Conservation (phyloP, 30 jellyfish, hydroid and myxozoan genomes). For the Aurelia sp. region DNA sequence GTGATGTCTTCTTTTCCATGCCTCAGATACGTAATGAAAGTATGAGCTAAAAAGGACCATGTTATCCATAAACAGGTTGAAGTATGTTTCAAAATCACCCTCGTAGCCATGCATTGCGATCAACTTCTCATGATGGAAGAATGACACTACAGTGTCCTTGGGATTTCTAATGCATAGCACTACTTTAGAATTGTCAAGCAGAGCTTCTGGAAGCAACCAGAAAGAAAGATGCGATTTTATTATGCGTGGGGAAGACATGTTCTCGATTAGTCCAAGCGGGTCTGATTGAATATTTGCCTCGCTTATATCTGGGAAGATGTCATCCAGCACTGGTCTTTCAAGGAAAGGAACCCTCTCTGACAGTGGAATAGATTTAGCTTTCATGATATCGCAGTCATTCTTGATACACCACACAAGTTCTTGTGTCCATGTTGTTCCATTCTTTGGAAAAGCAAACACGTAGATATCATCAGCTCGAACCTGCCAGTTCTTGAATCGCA, state of each 20-base stretch:
- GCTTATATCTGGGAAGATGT: neutral
- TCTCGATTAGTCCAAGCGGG: neutral
- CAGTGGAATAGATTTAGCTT: neutral
- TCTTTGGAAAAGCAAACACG: conserved; percentile 30
- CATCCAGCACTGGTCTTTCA: conserved; percentile 10
- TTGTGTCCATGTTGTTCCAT: conserved; percentile 51
- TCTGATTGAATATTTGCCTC: neutral
- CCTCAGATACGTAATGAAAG: conserved; percentile 17
- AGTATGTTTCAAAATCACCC: conserved; percentile 18
- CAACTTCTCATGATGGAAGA: conserved; percentile 30
- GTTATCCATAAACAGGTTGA: conserved; percentile 16
- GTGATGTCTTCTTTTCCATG: conserved; percentile 44
- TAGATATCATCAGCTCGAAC: conserved; percentile 25
- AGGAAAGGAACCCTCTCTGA: conserved; percentile 9
- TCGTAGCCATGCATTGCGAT: conserved; percentile 5
- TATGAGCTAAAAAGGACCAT: conserved; percentile 21
- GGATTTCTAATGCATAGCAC: conserved; percentile 53
- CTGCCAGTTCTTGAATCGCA: neutral
- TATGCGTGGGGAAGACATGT: conserved; percentile 34
- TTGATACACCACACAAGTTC: neutral
- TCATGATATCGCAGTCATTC: neutral
- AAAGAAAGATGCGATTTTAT: conserved; percentile 40
- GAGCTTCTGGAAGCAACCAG: conserved; percentile 39
- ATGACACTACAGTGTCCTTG: conserved; percentile 46
- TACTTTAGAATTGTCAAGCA: conserved; percentile 41